These are phyloP conservation scores for Craseonycteris thonglongyai DNA, from an alignment of 2,113 vertebrate genomes.

Conservation along the genomic window DNA sequence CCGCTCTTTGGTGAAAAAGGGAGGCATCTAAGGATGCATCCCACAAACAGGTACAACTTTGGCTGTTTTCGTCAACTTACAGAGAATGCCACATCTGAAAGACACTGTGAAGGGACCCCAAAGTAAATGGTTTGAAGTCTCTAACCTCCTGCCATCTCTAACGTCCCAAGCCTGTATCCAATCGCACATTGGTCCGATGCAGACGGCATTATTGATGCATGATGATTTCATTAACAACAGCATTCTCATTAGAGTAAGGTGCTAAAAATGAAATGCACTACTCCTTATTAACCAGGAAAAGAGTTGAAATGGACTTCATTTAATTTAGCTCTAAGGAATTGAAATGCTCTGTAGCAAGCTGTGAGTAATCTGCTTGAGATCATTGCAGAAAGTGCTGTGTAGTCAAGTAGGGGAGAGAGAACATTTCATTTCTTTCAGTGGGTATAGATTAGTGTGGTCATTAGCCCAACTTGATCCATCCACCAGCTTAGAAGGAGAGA, in stretches of 20 bases:
- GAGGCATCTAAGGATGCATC: neutral
- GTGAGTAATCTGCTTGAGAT: constrained; percentile 27
- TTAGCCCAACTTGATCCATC: constrained; percentile 39
- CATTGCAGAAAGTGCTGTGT: neutral
- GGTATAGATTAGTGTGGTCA: neutral
- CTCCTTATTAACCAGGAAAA: constrained; percentile 49
- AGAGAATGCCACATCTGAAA: neutral
- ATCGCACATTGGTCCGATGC: neutral
- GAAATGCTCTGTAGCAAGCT: neutral
- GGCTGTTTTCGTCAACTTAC: neutral
- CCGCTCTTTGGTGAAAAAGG: neutral
- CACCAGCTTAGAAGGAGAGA: neutral
- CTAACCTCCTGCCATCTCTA: neutral
- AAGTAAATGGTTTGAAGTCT: neutral
- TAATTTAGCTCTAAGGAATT: constrained; percentile 57
- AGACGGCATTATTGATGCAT: neutral
- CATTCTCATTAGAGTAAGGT: constrained; percentile 38
- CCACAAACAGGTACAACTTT: neutral
- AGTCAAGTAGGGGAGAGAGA: neutral
- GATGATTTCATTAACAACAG: constrained; percentile 53
- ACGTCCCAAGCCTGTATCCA: neutral
- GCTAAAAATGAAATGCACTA: constrained; percentile 33
- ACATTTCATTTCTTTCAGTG: neutral
- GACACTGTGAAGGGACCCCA: neutral
- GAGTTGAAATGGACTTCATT: constrained; percentile 45